Conservation (phyloP, 1,140 invertebrate genomes). For the Marisa cornuarietis region DNA sequence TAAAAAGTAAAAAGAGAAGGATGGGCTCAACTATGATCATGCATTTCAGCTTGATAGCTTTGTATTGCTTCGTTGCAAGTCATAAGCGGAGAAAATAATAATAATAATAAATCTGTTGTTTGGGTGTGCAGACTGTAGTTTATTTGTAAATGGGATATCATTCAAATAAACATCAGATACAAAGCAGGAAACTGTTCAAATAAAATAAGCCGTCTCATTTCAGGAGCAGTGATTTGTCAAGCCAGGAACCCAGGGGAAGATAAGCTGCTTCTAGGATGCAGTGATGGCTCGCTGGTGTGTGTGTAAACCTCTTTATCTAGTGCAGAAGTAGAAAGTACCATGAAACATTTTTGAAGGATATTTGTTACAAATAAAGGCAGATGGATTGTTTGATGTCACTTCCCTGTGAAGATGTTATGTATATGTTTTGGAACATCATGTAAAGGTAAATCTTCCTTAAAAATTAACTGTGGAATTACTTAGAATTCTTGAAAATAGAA, state of each 20-base stretch:
- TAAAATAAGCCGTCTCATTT: neutral
- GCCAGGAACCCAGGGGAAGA: slow-evolving; percentile 77
- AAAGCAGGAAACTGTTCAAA: neutral
- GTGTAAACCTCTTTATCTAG: neutral
- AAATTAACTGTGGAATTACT: neutral
- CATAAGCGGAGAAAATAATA: too few relatives aligned
- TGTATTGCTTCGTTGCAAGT: too few relatives aligned
- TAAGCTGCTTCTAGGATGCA: slow-evolving; percentile 78
- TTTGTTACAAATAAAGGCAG: neutral
- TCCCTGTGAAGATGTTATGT: neutral
- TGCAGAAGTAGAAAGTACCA: neutral
- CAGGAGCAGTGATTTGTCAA: slow-evolving; percentile 55
- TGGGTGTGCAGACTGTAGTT: neutral
- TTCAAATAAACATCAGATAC: neutral
- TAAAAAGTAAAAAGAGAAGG: too few relatives aligned
- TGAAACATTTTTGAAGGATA: neutral
- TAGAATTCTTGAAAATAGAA: neutral
- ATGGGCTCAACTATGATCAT: too few relatives aligned
- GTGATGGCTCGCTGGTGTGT: slow-evolving; percentile 77
- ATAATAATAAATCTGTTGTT: too few relatives aligned
- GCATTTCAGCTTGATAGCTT: too few relatives aligned
- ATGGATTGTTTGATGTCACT: neutral
- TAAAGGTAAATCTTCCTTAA: neutral
- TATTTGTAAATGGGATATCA: neutral
- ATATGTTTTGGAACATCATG: neutral